These are phyloP conservation scores for Ichneumoninae sp. DNA, from an alignment of 2,888 invertebrate genomes.

Conservation along the genomic window DNA sequence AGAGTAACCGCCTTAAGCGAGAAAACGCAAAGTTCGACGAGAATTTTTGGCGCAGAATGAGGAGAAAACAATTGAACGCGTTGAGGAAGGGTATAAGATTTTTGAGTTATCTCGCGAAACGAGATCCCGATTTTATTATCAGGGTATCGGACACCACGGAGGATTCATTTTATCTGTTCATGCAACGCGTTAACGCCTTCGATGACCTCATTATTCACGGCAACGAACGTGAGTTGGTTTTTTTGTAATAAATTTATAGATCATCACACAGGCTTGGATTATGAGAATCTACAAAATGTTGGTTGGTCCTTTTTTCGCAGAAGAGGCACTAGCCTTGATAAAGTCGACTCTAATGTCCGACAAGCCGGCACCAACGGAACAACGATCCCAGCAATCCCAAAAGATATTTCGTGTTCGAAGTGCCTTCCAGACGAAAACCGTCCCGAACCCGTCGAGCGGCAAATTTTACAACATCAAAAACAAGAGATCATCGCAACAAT, in stretches of 20 bases:
- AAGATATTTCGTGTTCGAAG: slow-evolving; percentile 58
- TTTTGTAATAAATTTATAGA: neutral
- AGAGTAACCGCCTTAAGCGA: slow-evolving; percentile 3
- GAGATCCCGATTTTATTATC: slow-evolving; percentile 78
- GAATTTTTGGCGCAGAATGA: slow-evolving; percentile 74
- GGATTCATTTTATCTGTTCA: slow-evolving; percentile 78
- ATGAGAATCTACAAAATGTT: slow-evolving; percentile 12
- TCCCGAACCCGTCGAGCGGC: slow-evolving; percentile 51
- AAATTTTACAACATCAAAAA: slow-evolving; percentile 51
- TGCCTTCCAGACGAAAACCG: slow-evolving; percentile 50
- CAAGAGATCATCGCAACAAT: slow-evolving; percentile 27
- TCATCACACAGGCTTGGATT: slow-evolving; percentile 6
- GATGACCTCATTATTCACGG: slow-evolving; percentile 75
- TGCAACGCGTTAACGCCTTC: slow-evolving; percentile 73
- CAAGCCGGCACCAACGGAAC: slow-evolving; percentile 67
- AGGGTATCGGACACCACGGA: slow-evolving; percentile 77
- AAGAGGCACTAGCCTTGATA: slow-evolving; percentile 76
- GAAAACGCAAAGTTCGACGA: slow-evolving; percentile 60
- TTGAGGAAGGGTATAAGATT: slow-evolving; percentile 78
- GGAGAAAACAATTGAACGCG: slow-evolving; percentile 73
- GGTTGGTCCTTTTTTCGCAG: slow-evolving; percentile 65
- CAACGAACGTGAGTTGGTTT: slow-evolving; percentile 77
- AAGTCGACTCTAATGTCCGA: slow-evolving; percentile 76
- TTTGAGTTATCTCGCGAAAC: slow-evolving; percentile 77
- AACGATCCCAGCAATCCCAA: slow-evolving; percentile 32